These are phyloP conservation scores for Dendrocincla tyrannina DNA, from an alignment of 2,797 vertebrate species.

Conservation along the genomic window DNA sequence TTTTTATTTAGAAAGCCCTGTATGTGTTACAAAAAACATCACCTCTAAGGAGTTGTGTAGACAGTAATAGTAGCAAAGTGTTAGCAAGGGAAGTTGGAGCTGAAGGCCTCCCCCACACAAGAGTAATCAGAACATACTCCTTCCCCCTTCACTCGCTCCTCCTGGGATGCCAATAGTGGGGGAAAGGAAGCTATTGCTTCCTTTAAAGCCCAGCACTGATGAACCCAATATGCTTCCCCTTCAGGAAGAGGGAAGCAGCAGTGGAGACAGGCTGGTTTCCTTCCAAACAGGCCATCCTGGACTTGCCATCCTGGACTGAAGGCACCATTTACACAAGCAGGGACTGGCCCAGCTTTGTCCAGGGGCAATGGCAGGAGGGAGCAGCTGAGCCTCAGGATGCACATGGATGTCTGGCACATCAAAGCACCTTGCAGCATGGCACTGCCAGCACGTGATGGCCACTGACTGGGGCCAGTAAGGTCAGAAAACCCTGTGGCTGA, in stretches of 20 bases:
- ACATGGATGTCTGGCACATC: not conserved
- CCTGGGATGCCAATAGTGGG: not conserved
- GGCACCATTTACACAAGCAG: fast-evolving
- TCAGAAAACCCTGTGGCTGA: not conserved
- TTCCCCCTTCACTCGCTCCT: not conserved
- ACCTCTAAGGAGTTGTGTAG: not conserved
- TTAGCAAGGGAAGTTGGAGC: not conserved
- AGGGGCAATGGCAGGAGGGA: not conserved
- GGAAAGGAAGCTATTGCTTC: not conserved
- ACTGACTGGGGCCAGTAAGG: fast-evolving
- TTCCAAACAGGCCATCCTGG: not conserved
- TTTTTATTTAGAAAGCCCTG: not conserved
- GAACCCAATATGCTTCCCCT: not conserved
- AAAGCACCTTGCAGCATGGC: not conserved
- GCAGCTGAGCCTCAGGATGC: not conserved
- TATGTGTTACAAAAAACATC: not conserved
- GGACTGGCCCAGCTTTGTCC: not conserved
- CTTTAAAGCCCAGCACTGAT: not conserved
- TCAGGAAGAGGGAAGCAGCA: not conserved
- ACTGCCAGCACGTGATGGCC: not conserved
- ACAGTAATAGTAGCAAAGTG: not conserved
- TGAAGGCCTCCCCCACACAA: not conserved
- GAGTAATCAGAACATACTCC: not conserved
- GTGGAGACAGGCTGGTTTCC: not conserved
- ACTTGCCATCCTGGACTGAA: not conserved